Evolutionary conservation across 2,113 vertebrate genomes (phyloP).

Genomic region (cattle (Bos taurus)): DNA sequence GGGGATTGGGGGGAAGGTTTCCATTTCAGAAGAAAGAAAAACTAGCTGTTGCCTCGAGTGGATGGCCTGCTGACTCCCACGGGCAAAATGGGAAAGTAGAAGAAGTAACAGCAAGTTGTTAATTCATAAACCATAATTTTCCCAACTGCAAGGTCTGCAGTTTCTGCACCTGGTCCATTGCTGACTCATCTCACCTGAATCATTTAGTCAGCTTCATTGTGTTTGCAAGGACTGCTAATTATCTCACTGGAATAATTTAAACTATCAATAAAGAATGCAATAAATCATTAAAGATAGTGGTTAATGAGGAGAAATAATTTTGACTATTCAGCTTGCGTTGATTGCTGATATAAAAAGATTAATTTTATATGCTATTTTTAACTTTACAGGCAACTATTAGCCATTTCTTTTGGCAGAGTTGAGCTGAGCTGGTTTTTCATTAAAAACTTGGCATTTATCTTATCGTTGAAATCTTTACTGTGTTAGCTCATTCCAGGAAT

Average conservation of each 20-base stretch:
- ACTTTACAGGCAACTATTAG: constrained; percentile 41
- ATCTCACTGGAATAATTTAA: constrained; percentile 59
- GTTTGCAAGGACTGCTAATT: constrained; percentile 66
- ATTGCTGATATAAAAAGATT: constrained; percentile 61
- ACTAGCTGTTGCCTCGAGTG: neutral
- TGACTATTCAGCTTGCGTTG: constrained; percentile 63
- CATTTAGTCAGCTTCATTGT: constrained; percentile 62
- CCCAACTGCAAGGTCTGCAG: constrained; percentile 72
- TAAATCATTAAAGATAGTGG: constrained; percentile 66
- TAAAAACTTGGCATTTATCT: constrained; percentile 57
- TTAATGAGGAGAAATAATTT: constrained; percentile 67
- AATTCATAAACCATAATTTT: constrained; percentile 75
- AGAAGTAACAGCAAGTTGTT: constrained; percentile 75
- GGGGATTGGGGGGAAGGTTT: accelerated
- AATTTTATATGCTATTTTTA: constrained; percentile 61
- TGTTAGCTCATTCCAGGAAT: constrained; percentile 48
- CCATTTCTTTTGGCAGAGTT: constrained; percentile 14
- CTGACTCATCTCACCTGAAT: constrained; percentile 78
- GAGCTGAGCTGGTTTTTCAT: constrained; percentile 52
- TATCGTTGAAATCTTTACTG: constrained; percentile 48
- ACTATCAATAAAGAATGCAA: constrained; percentile 50
- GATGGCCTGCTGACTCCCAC: constrained; percentile 42
- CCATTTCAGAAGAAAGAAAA: constrained; percentile 40
- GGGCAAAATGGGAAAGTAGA: constrained; percentile 55
- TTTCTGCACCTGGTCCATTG: constrained; percentile 73